Evolutionary conservation across 1,140 invertebrate genomes (phyloP).

Genomic region (Stegodyphus mimosarum): DNA sequence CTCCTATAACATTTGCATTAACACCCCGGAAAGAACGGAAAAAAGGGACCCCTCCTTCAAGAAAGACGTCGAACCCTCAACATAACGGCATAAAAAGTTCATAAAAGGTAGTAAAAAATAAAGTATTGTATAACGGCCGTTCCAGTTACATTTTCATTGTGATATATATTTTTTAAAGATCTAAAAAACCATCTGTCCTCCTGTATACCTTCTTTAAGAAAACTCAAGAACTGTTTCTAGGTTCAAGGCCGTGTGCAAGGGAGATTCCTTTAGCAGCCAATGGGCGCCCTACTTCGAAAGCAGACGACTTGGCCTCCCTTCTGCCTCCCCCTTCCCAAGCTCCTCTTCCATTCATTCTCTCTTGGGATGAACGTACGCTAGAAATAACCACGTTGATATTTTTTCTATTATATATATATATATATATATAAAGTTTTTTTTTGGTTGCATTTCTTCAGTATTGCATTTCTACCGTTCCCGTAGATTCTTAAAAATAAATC

Average conservation of each 20-base stretch:
- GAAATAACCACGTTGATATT: conserved; percentile 43
- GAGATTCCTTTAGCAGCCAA: conserved; percentile 27
- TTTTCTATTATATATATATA: not conserved
- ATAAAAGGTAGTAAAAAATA: not conserved
- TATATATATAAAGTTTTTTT: not conserved
- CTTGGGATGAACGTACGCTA: conserved; percentile 47
- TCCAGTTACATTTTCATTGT: conserved; percentile 41
- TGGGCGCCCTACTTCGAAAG: conserved; percentile 40
- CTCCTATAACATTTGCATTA: not conserved
- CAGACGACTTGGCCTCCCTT: conserved; percentile 35
- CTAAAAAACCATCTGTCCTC: conserved; percentile 58
- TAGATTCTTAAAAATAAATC: conserved; percentile 10
- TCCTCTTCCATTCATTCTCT: conserved; percentile 36
- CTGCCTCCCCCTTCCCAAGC: not conserved
- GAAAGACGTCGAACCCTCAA: conserved; percentile 29
- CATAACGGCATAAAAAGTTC: conserved; percentile 2
- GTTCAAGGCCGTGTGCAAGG: conserved; percentile 40
- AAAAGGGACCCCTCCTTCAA: not conserved
- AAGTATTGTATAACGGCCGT: conserved; percentile 31
- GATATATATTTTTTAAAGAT: conserved; percentile 31
- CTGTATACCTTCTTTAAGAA: conserved; percentile 23
- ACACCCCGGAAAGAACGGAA: not conserved
- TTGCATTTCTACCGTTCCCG: not conserved
- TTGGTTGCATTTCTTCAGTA: not conserved
- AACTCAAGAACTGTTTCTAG: conserved; percentile 18